Conservation (phyloP, 1,140 invertebrate genomes). For the Battus philenor region DNA sequence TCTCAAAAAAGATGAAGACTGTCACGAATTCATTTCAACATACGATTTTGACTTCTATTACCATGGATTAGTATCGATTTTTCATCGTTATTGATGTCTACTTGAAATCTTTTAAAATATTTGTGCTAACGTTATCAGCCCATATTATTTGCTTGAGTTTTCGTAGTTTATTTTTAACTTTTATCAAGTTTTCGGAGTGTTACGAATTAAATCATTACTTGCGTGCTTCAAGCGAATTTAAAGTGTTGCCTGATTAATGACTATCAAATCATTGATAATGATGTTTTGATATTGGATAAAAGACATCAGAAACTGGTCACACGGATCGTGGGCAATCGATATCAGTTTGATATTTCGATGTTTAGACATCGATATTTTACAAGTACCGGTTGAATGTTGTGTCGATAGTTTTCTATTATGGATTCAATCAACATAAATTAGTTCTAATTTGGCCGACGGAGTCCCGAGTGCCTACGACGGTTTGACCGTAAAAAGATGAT, state of each 20-base stretch:
- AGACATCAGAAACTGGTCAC: neutral
- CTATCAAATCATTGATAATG: slow-evolving; percentile 36
- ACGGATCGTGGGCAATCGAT: neutral
- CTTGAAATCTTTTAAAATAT: slow-evolving; percentile 23
- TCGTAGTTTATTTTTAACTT: slow-evolving; percentile 39
- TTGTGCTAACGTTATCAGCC: slow-evolving; percentile 58
- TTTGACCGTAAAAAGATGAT: slow-evolving; percentile 48
- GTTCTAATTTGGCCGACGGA: slow-evolving; percentile 60
- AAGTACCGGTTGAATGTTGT: slow-evolving; percentile 35
- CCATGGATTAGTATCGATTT: too few species aligned
- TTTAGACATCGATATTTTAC: slow-evolving; percentile 38
- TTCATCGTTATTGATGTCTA: neutral
- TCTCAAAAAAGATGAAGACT: slow-evolving; percentile 41
- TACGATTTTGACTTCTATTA: slow-evolving; percentile 23
- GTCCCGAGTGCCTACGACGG: slow-evolving; percentile 34
- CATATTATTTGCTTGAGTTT: slow-evolving; percentile 54
- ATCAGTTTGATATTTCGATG: slow-evolving; percentile 4
- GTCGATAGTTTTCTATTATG: slow-evolving; percentile 69
- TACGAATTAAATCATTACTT: slow-evolving; percentile 65
- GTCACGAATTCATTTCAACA: slow-evolving; percentile 29
- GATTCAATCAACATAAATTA: slow-evolving; percentile 71
- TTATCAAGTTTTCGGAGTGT: slow-evolving; percentile 55
- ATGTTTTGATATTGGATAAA: slow-evolving; percentile 6
- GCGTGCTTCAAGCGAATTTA: slow-evolving; percentile 50
- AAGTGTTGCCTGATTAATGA: slow-evolving; percentile 60